A percentile compares a stretch with the other conserved stretches of the same genome.
Conservation (phyloP, 2,888 invertebrate species). For the Catocala sponsa region DNA sequence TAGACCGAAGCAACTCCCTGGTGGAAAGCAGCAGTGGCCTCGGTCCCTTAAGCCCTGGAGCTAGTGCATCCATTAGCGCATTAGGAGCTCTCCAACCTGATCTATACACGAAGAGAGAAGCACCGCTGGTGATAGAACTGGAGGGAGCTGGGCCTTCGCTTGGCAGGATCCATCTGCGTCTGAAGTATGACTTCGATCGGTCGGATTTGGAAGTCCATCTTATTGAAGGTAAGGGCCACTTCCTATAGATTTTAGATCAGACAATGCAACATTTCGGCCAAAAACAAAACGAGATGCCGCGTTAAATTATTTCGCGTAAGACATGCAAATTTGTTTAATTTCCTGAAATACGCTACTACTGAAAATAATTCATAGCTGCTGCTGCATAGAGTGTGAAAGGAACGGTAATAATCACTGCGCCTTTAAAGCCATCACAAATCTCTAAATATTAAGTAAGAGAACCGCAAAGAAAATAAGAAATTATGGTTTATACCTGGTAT, state of each 20-base stretch:
- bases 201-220: conserved; percentile 97
- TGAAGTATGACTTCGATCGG: conserved; percentile 96
- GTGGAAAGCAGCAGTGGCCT: conserved; percentile 82
- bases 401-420: too few relatives aligned
- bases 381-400: too few relatives aligned
- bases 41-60: conserved; percentile 79
- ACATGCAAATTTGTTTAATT: too few relatives aligned
- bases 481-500: too few relatives aligned
- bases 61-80: conserved; percentile 77
- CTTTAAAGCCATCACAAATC: too few relatives aligned
- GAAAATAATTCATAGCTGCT: too few relatives aligned
- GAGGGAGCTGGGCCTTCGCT: conserved; percentile 90
- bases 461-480: too few relatives aligned
- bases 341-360: too few relatives aligned
- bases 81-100: conserved; percentile 96
- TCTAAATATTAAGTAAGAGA: too few relatives aligned
- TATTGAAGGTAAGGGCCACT: conserved; percentile 91
- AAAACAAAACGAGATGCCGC: too few relatives aligned
- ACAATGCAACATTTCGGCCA: too few relatives aligned
- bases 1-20: conserved; percentile 85
- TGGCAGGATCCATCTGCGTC: conserved; percentile 94
- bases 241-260: not conserved
- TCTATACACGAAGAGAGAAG: conserved; percentile 94
- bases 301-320: too few relatives aligned
- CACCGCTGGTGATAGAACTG: conserved; percentile 91